phyloP scores from a whole-genome alignment of 2,888 invertebrate species.

The Ectropis crepuscularia region DNA sequence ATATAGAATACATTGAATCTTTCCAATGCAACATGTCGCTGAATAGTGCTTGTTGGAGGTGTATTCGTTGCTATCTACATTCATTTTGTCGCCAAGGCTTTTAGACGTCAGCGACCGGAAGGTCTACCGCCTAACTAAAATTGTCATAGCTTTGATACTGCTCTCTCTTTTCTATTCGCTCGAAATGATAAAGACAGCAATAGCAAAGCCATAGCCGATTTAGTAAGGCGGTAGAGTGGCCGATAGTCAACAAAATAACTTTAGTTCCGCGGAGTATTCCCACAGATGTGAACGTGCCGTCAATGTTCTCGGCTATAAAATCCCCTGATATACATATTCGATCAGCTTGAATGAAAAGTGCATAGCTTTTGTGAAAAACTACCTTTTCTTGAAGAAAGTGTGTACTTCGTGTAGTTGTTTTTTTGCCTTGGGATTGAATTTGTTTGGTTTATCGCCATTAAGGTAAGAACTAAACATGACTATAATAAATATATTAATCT shows the following conservation, averaged over 20 bases:
- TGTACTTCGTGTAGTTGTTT: slow-evolving; percentile 14
- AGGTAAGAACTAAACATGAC: neutral
- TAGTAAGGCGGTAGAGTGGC: no score
- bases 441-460: neutral
- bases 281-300: slow-evolving; percentile 62
- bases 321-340: slow-evolving; percentile 27
- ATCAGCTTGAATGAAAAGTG: slow-evolving; percentile 36
- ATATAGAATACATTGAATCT: slow-evolving; percentile 38
- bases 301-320: slow-evolving; percentile 22
- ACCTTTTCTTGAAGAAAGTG: slow-evolving; percentile 20
- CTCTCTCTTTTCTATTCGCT: no score
- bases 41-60: slow-evolving; percentile 35
- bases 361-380: slow-evolving; percentile 22
- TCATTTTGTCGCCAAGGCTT: slow-evolving; percentile 46
- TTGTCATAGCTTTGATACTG: no score
- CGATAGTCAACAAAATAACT: slow-evolving; percentile 70
- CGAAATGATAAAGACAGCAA: no score
- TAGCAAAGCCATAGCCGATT: no score
- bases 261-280: slow-evolving; percentile 71
- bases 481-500: no score
- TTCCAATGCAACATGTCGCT: slow-evolving; percentile 1
- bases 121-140: no score
- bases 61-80: slow-evolving; percentile 57
- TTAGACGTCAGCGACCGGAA: slow-evolving; percentile 48
- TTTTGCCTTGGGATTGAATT: slow-evolving; percentile 4